Base-by-base conservation (phyloP, 2,888 invertebrate genomes). In the Malacosoma neustria region DNA sequence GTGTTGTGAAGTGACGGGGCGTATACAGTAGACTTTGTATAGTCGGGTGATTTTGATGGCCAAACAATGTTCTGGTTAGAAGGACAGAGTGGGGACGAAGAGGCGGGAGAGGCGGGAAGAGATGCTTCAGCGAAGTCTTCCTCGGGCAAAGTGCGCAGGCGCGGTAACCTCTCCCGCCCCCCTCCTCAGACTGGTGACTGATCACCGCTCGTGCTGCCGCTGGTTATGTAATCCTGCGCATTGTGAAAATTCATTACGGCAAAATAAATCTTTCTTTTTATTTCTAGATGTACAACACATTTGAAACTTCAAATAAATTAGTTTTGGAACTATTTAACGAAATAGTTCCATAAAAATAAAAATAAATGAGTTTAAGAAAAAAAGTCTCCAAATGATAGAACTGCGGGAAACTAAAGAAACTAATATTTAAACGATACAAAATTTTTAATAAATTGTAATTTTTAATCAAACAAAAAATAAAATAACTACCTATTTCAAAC, bases 111-210 rank as follows among this genome's bases (percentile, higher is more conserved):
- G 72, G 75, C 65, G 39, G 60, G 57, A 45, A 42, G 39, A 31
- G 62, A 51, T 45, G 60, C 58, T 42, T 61, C 62, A 34, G 36
- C 36, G 40, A 55, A 61, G 52, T 82, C 82, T 61, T 85, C 84
- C 65, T 82, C 84, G 39, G 75, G 70, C 52, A 82, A 61, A 46
- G 81, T 81, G 61, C 72, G 73, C 67, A 84, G 76, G 69, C 80
- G 81, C 59, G 63, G 56, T 42, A 73, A 67, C 81, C 82, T 80
- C 85, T 75, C 87, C 84, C 85, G 85, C 85, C 74, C 70, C 64
- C 59, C 79, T 36, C 62, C 84, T 87, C 87, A 87, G 61, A 87
- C 87, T 3, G 86, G 84, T 13, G 86, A 85, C 52, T 82, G 82
- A 4, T 84, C 82, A 1, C 84, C 84, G 52, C 84, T 85, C 2